These are phyloP conservation scores for Bolinopsis microptera DNA, from an alignment of 37 sponge, comb jelly and placozoan genomes.

Conservation along the genomic window DNA sequence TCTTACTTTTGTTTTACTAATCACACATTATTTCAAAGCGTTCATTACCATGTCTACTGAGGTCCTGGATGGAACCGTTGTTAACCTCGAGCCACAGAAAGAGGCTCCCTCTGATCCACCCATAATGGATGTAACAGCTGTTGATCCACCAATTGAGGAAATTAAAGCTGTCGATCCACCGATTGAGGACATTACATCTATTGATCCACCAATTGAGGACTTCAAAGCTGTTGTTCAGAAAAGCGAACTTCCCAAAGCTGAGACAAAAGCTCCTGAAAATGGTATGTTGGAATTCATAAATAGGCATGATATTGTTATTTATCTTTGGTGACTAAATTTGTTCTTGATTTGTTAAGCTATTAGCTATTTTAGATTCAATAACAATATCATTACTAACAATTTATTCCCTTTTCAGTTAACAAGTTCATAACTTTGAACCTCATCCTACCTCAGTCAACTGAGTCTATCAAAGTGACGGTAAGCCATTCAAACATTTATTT, in stretches of 20 bases:
- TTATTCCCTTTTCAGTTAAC: constrained; percentile 36
- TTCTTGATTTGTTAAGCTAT: too few species aligned
- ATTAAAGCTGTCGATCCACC: neutral
- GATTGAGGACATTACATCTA: neutral
- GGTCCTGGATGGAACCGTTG: constrained; percentile 21
- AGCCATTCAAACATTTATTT: too few species aligned
- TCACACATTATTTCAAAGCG: neutral
- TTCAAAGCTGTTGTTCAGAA: neutral
- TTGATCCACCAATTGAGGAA: too few species aligned
- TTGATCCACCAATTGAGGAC: constrained; percentile 51
- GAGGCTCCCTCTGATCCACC: constrained; percentile 36
- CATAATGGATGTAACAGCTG: neutral
- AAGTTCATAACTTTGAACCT: constrained; percentile 40
- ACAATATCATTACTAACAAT: too few species aligned
- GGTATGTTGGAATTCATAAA: too few species aligned
- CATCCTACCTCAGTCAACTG: constrained; percentile 60
- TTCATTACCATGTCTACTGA: constrained; percentile 54
- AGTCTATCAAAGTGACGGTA: constrained; percentile 65
- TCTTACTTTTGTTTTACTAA: too few species aligned
- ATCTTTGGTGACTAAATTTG: too few species aligned
- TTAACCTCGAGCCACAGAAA: constrained; percentile 1
- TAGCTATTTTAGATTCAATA: too few species aligned
- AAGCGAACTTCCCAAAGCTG: neutral
- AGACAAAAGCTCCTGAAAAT: neutral
- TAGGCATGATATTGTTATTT: too few species aligned